Evolutionary conservation across 2,797 vertebrate species (phyloP), one percentile per base, ranked within the genome.

Genomic region (Melopsittacus undulatus): DNA sequence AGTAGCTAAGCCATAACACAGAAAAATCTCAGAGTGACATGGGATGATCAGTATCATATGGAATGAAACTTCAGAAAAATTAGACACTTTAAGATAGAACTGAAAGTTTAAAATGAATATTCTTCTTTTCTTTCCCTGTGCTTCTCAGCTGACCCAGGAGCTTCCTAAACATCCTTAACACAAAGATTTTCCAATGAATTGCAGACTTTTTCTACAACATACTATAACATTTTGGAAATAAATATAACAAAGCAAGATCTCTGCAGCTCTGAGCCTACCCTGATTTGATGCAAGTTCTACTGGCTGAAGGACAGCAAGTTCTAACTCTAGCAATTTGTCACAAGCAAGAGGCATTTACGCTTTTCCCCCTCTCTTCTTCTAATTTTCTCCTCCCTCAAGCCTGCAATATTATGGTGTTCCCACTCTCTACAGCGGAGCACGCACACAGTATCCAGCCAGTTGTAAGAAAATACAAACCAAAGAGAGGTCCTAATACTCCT

Each of bases 51-150:
- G 75, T 89, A 86, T 63, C 79, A 75, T 32, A 48, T 38, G 66
- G 73, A 95, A 88, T 59, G 54, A 90, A 91, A 57, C 59, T 52
- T 86, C 70, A 67, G 73, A 95, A 83, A 57, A 68, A 82, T 54
- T 46, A 69, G 49, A 52, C 46, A 79, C 75, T 94, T 92, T 73
- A 76, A 79, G 61, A 42, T 36, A 91, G 52, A 88, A 51, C 30
- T 87, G 54, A 80, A 92, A 91, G 63, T 92, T 88, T 75, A 78
- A 45, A 61, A 86, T n/a, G 7, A 75, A 40, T 74, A 70, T 64
- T 90, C 20, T 26, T 82, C 30, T 45, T 76, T 69, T 85, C 74
- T 77, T 24, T 7, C 67, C 59, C 30, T 57, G 21, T n/a, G 62
- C 43, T 23, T 72, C 57, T 86, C 56, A 59, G 77, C 74, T 62